A percentile compares a stretch with the other conserved stretches of the same genome.
Evolutionary conservation across 64 coral and sea anemone genomes (phyloP).

Genomic region (Dendrophyllia cribrosa): DNA sequence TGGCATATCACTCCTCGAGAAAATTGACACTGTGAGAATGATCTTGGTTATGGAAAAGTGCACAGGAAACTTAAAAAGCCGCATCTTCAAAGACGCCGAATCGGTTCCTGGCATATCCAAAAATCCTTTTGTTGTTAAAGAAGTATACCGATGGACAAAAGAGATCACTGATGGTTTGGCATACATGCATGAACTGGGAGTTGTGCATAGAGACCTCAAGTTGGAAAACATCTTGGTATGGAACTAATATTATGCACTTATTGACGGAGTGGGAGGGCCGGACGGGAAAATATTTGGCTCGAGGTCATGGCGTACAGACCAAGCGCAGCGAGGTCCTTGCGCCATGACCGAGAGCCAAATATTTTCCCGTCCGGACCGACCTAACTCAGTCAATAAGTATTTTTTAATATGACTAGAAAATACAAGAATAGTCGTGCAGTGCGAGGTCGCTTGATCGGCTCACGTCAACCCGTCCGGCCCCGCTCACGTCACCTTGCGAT

Average conservation of each 20-base stretch:
- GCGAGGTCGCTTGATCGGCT: too few species aligned
- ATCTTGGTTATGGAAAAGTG: constrained; percentile 12
- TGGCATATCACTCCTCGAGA: background rate
- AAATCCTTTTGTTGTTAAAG: background rate
- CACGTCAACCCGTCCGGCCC: too few species aligned
- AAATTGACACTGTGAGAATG: background rate
- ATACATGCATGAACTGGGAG: constrained; percentile 16
- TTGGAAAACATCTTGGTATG: constrained; percentile 55
- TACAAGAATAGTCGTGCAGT: too few species aligned
- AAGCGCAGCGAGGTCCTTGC: too few species aligned
- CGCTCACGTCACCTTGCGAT: too few species aligned
- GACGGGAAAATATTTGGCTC: too few species aligned
- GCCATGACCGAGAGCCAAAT: too few species aligned
- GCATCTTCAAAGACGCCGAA: background rate
- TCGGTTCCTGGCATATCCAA: background rate
- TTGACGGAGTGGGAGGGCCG: too few species aligned
- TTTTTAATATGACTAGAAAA: too few species aligned
- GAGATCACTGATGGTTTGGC: constrained; percentile 13
- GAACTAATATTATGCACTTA: background rate
- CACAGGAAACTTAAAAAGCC: constrained; percentile 17
- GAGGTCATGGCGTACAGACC: too few species aligned
- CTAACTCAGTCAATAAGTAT: too few species aligned
- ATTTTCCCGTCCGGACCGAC: too few species aligned
- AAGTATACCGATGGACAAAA: background rate
- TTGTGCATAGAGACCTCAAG: constrained; percentile 32